Evolutionary conservation across 2,113 vertebrate species (phyloP).

Genomic region (Sula dactylatra): DNA sequence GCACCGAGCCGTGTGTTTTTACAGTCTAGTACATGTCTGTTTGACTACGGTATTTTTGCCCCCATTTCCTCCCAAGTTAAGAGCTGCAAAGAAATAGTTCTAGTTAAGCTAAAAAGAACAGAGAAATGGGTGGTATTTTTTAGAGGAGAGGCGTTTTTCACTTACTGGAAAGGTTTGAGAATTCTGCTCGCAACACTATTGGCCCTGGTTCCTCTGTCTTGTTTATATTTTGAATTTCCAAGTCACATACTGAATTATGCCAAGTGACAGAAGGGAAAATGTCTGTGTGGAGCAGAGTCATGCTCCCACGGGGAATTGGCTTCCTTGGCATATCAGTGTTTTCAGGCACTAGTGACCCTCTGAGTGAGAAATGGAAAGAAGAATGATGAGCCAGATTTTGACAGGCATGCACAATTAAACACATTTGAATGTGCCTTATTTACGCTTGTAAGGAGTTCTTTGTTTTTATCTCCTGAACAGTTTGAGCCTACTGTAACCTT

Average conservation of each 20-base stretch:
- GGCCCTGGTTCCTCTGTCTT: background rate
- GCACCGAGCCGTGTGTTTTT: background rate
- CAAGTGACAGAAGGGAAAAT: slow-evolving; percentile 47
- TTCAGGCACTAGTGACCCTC: slow-evolving; percentile 40
- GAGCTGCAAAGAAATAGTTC: background rate
- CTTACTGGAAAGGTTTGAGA: background rate
- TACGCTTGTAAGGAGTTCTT: background rate
- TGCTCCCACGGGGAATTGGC: background rate
- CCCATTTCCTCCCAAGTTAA: background rate
- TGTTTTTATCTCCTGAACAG: background rate
- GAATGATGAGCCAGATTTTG: background rate
- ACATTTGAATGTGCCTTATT: background rate
- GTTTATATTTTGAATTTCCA: slow-evolving; percentile 55
- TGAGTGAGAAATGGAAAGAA: background rate
- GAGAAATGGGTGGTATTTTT: background rate
- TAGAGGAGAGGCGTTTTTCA: background rate
- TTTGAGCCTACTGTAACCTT: background rate
- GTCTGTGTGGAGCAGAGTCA: background rate
- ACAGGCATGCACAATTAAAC: background rate
- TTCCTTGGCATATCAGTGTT: slow-evolving; percentile 19
- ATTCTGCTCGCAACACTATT: background rate
- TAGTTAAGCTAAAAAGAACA: background rate
- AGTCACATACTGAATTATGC: slow-evolving; percentile 5
- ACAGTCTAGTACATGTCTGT: background rate
- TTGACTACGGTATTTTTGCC: background rate